Base-by-base conservation (phyloP, 1,140 invertebrate species). In the Eulimnadia texana region DNA sequence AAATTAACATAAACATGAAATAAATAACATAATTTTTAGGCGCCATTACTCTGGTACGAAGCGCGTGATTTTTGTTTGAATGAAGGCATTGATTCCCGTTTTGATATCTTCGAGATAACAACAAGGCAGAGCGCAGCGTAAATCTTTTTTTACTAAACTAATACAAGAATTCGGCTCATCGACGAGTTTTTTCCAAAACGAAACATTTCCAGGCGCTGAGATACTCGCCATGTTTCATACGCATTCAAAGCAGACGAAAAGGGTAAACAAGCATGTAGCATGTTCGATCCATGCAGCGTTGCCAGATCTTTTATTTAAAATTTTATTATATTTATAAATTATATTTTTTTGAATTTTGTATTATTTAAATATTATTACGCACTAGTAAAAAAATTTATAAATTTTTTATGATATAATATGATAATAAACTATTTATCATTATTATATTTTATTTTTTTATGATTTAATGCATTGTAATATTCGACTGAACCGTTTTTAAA, bases 1-100 rank as follows among this genome's bases (percentile, higher is more conserved):
- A 2, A 20, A 3, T 3, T 0, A 19, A 3, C 13, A 58, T 33
- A 20, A 25, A 20, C 55, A 28, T 0, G 16, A 29, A 22, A 23
- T 20, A 25, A 23, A 27, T 58, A 49, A 33, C 2, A 58, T 16
- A 42, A 42, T 6, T 9, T 6, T 42, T 33, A 20, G 27, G 23
- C 42, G 42, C 55, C 28, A 27, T 33, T 58, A 58, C 55, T 58
- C 42, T 9, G 55, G 55, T 33, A 33, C 55, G 29, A 58, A 58
- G 10, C 42, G 55, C 29, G 55, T 27, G 2, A 58, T 42, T 58
- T 58, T 58, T 11, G 28, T 42, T 2, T 58, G 27, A 10, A 58
- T 13, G 25, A 58, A 27, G 28, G 28, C 29, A 13, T 58, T 58
- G 29, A 58, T 42, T 13, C 55, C 55, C 22, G 22, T 27, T n/a